phyloP scores from a whole-genome alignment of 1,140 invertebrate genomes.

The Venturia canescens region DNA sequence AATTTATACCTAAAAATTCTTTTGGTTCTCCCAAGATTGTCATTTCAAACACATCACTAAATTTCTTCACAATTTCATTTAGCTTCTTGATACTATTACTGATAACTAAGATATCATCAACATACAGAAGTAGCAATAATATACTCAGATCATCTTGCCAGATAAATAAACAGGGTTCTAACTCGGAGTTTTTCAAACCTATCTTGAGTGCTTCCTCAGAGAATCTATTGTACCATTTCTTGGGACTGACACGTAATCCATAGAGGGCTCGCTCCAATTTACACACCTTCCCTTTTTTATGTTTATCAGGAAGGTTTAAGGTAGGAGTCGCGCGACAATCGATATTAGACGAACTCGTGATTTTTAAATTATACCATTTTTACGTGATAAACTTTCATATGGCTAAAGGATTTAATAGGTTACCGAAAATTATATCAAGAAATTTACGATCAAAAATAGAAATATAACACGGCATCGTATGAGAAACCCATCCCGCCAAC shows the following conservation, averaged over 20 bases:
- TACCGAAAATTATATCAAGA: no score
- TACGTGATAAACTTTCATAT: no score
- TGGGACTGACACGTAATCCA: slow-evolving; percentile 62
- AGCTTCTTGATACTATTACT: slow-evolving; percentile 30
- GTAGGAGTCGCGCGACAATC: no score
- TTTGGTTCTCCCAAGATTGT: background rate
- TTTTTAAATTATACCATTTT: no score
- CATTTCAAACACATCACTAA: slow-evolving; percentile 48
- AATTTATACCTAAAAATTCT: no score
- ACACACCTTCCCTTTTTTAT: slow-evolving; percentile 48
- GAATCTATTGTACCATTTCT: slow-evolving; percentile 61
- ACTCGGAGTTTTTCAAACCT: slow-evolving; percentile 53
- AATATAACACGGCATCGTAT: no score
- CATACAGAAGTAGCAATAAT: slow-evolving; percentile 37
- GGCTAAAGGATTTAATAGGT: no score
- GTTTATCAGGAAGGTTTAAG: slow-evolving; percentile 25
- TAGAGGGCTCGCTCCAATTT: slow-evolving; percentile 64
- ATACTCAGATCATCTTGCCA: slow-evolving; percentile 48
- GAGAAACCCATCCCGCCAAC: no score
- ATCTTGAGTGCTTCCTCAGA: slow-evolving; percentile 48
- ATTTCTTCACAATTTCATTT: slow-evolving; percentile 18
- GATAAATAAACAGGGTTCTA: slow-evolving; percentile 65
- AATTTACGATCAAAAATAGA: no score
- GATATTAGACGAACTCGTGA: no score
- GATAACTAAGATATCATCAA: slow-evolving; percentile 44